phyloP scores from a whole-genome alignment of 2,113 vertebrate species.

The cattle (Bos taurus) region DNA sequence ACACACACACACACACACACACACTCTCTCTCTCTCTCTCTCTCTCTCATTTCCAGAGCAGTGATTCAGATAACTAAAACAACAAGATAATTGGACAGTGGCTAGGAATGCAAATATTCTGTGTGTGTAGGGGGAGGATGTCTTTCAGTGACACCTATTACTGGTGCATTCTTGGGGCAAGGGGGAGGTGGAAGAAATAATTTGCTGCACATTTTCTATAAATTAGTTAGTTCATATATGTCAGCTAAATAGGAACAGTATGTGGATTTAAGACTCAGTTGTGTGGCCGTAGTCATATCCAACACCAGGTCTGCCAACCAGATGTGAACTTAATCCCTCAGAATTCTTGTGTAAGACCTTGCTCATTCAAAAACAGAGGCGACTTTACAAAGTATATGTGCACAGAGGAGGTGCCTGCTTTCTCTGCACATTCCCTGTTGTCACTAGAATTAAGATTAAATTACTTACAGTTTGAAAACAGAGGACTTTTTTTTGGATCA shows the following conservation, averaged over 20 bases:
- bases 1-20: neutral
- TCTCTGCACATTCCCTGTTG: neutral
- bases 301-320: conserved; percentile 64
- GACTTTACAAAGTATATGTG: neutral
- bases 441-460: conserved; percentile 26
- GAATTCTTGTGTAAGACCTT: conserved; percentile 25
- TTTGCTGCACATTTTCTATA: conserved; percentile 72
- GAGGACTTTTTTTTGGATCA: neutral
- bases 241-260: conserved; percentile 59
- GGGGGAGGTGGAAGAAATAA: conserved; percentile 53
- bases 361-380: neutral
- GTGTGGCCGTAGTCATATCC: conserved; percentile 13
- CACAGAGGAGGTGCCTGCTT: neutral
- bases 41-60: neutral
- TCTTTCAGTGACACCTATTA: neutral
- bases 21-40: neutral
- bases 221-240: conserved; percentile 65
- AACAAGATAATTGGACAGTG: neutral
- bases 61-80: conserved; percentile 33
- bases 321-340: conserved; percentile 48
- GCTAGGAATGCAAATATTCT: neutral
- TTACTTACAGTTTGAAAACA: conserved; percentile 25
- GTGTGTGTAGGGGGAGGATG: neutral
- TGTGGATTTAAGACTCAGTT: conserved; percentile 48
- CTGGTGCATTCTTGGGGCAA: conserved; percentile 46